phyloP scores from a whole-genome alignment of 2,113 vertebrate genomes.

The Scalopus aquaticus region DNA sequence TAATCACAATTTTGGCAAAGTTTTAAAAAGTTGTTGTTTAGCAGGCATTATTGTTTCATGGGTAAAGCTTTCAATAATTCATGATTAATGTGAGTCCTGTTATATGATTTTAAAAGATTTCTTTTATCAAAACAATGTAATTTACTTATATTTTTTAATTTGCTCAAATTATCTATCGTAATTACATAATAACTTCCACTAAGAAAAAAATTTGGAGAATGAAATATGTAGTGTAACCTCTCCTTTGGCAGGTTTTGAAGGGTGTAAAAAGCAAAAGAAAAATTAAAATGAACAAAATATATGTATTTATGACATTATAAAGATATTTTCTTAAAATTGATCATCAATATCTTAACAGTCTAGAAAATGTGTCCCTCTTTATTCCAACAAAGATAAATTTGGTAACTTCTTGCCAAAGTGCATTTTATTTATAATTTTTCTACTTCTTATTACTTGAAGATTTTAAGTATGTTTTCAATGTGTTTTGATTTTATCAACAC shows the following conservation, averaged over 20 bases:
- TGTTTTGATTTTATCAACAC: neutral
- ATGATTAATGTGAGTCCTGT: neutral
- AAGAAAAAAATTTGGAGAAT: neutral
- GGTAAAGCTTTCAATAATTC: neutral
- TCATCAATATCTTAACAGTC: neutral
- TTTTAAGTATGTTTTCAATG: neutral
- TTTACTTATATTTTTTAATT: conserved; percentile 23
- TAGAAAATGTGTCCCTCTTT: neutral
- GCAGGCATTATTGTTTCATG: neutral
- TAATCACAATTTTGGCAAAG: neutral
- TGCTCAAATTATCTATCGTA: neutral
- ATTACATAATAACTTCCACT: neutral
- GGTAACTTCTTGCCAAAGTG: neutral
- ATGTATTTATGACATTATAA: neutral
- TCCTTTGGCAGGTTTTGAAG: neutral
- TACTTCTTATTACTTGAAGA: neutral
- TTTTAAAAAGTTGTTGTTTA: neutral
- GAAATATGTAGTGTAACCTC: neutral
- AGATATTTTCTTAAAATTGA: neutral
- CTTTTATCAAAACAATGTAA: neutral
- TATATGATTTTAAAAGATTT: neutral
- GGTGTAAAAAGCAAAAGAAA: neutral
- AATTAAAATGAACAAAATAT: neutral
- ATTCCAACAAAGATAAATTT: neutral
- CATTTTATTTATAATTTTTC: conserved; percentile 19